Evolutionary conservation across 2,797 vertebrate genomes (phyloP), one percentile per base, ranked within the genome.

Genomic region (Nyctalus aviator): DNA sequence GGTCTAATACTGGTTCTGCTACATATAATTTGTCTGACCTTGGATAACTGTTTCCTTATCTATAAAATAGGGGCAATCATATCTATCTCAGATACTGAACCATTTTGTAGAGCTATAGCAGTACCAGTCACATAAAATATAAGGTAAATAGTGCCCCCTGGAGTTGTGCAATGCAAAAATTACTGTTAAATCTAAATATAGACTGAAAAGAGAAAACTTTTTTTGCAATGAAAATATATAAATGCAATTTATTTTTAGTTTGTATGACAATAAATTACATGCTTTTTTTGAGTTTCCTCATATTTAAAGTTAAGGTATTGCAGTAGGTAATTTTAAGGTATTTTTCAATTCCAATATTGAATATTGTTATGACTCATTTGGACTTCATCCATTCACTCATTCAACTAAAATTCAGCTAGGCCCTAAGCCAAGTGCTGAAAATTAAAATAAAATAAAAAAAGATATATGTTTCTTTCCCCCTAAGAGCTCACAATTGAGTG

Each of bases 341-440:
- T 68, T 92, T 66, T 83, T 64, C n/a, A 94, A 85, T 44, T 93
- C 50, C 66, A 30, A 72, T 48, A 94, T 59, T 91, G 23, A 86
- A 62, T 72, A 85, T 7, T 71, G 20, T 77, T 79, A 73, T n/a
- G 41, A 62, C 41, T 77, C 10, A 81, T 72, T 72, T 83, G 78
- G 5, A 91, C 30, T 91, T 91, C 66, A 88, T 57, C 81, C 25
- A 55, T 89, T 90, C n/a, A 84, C 8, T 81, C 53, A 83, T 69
- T 95, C 15, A 83, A 73, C 13, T 20, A 84, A 93, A 94, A 92
- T 86, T 82, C 23, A 95, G 53, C 10, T 25, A 84, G 25, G 48
- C 11, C 21, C 23, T 64, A 85, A 90, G 10, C 69, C 6, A 64
- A 85, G 17, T 68, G 15, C 62, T 91, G 35, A 75, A 94, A 90